Percentiles rank a stretch among this genome's conserved stretches.
These are phyloP conservation scores for Cryptus viduatorius DNA, from an alignment of 2,888 invertebrate species.

Conservation along the genomic window DNA sequence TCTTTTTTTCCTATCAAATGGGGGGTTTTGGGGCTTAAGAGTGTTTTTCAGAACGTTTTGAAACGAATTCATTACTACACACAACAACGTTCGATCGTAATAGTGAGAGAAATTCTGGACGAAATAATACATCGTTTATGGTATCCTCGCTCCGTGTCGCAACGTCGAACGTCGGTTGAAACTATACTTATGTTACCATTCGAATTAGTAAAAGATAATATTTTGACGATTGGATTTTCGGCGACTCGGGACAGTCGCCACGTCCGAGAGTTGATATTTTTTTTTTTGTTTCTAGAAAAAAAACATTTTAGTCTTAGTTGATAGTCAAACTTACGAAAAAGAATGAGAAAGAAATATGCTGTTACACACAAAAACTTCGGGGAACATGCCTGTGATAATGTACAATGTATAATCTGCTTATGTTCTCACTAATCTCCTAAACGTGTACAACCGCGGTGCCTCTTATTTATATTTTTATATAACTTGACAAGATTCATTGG, in stretches of 20 bases:
- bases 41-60: not conserved
- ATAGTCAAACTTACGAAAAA: not conserved
- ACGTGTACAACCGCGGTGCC: conserved; percentile 43
- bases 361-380: conserved; percentile 11
- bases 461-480: conserved; percentile 57
- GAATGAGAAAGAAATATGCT: not conserved
- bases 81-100: not conserved
- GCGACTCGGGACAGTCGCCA: conserved; percentile 31
- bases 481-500: conserved; percentile 59
- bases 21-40: not conserved
- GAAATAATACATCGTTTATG: not conserved
- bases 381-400: conserved; percentile 56
- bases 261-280: not conserved
- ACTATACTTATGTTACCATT: conserved; percentile 42
- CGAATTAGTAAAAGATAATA: not conserved
- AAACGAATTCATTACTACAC: not conserved
- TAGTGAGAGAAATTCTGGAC: not conserved
- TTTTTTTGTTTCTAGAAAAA: conserved; percentile 1
- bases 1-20: not conserved
- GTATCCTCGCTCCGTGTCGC: not conserved
- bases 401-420: conserved; percentile 45
- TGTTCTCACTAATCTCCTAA: conserved; percentile 14
- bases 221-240: conserved; percentile 25
- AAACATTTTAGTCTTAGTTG: not conserved
- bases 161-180: not conserved